A percentile compares a stretch with the other conserved stretches of the same genome.
These are phyloP conservation scores for Rhizomys pruinosus DNA, from an alignment of 2,113 vertebrate species.

Conservation along the genomic window DNA sequence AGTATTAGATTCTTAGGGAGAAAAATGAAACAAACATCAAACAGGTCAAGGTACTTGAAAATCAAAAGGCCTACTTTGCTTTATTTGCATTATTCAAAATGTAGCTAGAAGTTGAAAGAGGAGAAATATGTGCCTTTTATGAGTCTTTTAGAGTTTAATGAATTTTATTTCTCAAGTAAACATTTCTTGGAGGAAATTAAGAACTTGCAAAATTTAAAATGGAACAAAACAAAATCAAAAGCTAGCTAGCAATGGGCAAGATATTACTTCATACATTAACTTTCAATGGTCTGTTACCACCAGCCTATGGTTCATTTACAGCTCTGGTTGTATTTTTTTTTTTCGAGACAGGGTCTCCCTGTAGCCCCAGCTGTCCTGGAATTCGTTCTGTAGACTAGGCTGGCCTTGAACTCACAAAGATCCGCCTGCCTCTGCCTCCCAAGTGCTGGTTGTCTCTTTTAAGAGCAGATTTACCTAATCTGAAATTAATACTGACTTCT, in stretches of 20 bases:
- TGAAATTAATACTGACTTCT: slow-evolving; percentile 7
- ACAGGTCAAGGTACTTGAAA: slow-evolving; percentile 39
- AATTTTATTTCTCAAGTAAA: slow-evolving; percentile 70
- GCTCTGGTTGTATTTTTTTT: no score
- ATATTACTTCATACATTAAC: slow-evolving; percentile 13
- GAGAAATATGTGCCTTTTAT: slow-evolving; percentile 61
- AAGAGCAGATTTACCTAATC: background rate
- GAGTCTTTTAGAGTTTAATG: slow-evolving; percentile 43
- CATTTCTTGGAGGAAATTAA: slow-evolving; percentile 64
- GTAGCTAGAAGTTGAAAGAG: slow-evolving; percentile 44
- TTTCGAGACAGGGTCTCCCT: no score
- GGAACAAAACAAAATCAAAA: slow-evolving; percentile 62
- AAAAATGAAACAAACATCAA: slow-evolving; percentile 33
- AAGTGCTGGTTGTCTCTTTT: background rate
- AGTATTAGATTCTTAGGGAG: slow-evolving; percentile 20
- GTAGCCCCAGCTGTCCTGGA: no score
- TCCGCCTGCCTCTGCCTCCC: no score
- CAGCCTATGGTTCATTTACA: background rate
- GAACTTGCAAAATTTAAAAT: slow-evolving; percentile 31
- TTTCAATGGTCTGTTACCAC: slow-evolving; percentile 14
- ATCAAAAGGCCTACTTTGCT: slow-evolving; percentile 41
- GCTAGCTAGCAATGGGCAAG: background rate
- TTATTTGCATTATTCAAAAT: slow-evolving; percentile 60
- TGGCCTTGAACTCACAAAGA: no score
- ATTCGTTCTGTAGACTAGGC: no score